Evolutionary conservation across 1,140 invertebrate genomes (phyloP), one percentile per base, ranked within the genome.

Genomic region (Lasioglossum albipes): DNA sequence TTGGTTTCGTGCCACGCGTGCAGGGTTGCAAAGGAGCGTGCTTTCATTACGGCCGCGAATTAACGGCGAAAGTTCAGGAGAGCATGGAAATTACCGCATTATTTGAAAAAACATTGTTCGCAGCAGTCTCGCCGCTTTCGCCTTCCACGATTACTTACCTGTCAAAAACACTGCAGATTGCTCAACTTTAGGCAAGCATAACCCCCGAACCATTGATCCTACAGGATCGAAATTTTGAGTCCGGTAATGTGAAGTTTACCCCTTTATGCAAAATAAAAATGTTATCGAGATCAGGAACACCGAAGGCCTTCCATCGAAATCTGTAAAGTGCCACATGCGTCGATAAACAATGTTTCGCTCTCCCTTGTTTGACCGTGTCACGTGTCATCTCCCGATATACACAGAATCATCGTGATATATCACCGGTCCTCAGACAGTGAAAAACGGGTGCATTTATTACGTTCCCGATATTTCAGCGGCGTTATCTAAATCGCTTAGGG

Each of bases 1-100:
- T 80, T 76, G 71, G 62, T 88, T 87, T 84, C 87, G 64, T 71
- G 42, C 67, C 61, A 45, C 54, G 74, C 74, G 61, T 75, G 62
- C 27, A 3, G 66, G 66, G 2, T 2, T 1, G 31, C 57, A 18
- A 22, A 22, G 4, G 31, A 16, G 57, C 18, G 36, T 42, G 41
- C 41, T 73, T 74, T 65, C 69, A 31, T 79, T 73, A 65, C 36
- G 18, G 16, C 4, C 36, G 3, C 36, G 49, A 74, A 74, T 74
- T 31, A 49, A n/a, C 41, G 7, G 31, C 57, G 16, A 18, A 27
- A 66, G 41, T 42, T 61, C 65, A 16, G 20, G 65, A 45, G 64
- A 13, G 36, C 65, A 41, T 57, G 49, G 49, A 45, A 57, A 71
- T 70, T 57, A 27, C 49, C 68, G 68, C 7, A 70, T 70, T 70